Evolutionary conservation across 2,113 vertebrate species (phyloP).

Genomic region (Neoarius graeffei): DNA sequence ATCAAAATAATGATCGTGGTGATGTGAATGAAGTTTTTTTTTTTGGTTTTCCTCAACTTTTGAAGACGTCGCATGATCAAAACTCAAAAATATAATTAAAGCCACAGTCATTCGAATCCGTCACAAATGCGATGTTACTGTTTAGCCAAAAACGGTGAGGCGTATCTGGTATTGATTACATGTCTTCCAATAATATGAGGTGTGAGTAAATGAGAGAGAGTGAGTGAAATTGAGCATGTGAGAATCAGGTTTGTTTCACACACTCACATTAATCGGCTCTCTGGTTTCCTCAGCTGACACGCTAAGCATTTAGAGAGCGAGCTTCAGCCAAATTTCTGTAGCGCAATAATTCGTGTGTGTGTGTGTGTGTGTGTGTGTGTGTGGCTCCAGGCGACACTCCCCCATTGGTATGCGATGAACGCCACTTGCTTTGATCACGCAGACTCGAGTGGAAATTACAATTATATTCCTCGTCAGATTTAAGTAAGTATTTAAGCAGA

Average conservation of each 20-base stretch:
- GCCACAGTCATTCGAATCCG: background rate
- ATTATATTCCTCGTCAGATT: slow-evolving; percentile 68
- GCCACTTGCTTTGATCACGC: slow-evolving; percentile 70
- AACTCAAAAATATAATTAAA: background rate
- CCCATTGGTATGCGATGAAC: slow-evolving; percentile 62
- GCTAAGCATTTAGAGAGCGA: background rate
- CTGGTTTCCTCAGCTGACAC: background rate
- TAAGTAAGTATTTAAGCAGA: slow-evolving; percentile 64
- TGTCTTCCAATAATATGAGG: background rate
- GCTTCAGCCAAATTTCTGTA: background rate
- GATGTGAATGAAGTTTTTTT: background rate
- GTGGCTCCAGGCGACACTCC: slow-evolving; percentile 60
- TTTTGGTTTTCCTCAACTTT: background rate
- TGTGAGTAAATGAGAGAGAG: background rate
- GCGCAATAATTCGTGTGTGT: background rate
- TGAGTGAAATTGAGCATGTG: background rate
- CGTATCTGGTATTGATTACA: too few relatives aligned
- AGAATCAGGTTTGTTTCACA: background rate
- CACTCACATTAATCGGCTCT: background rate
- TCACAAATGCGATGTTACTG: background rate
- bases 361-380: background rate
- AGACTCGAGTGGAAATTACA: slow-evolving; percentile 70
- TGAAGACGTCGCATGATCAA: background rate
- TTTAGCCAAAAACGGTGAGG: background rate
- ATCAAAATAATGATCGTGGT: too few relatives aligned